Evolutionary conservation across 2,797 vertebrate species (phyloP).

Genomic region (Gallinago nigripennis): DNA sequence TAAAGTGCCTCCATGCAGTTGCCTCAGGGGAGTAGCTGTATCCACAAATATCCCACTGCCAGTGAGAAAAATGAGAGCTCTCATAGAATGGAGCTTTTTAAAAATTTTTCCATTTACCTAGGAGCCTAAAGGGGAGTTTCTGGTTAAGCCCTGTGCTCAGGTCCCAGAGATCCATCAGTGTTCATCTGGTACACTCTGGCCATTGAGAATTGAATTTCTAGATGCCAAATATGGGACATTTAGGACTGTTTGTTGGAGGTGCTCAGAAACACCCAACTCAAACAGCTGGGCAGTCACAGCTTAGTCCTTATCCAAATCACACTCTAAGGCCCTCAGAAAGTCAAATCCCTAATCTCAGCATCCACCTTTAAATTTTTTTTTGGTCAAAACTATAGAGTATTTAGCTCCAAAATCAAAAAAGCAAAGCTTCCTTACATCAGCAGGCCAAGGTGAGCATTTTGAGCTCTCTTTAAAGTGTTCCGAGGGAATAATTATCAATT

Average conservation of each 20-base stretch:
- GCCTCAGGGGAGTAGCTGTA: not conserved
- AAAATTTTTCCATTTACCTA: not conserved
- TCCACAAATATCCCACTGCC: not conserved
- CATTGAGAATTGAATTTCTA: not conserved
- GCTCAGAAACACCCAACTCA: not conserved
- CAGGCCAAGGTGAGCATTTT: not conserved
- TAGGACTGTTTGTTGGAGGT: not conserved
- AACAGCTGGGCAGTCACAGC: not conserved
- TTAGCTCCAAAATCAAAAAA: not conserved
- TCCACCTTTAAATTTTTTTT: not conserved
- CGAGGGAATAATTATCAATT: not conserved
- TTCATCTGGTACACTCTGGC: not conserved
- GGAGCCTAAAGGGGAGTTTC: not conserved
- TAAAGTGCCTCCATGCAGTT: not conserved
- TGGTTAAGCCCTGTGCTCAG: not conserved
- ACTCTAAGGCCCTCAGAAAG: not conserved
- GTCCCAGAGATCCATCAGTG: not conserved
- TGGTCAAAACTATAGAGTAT: not conserved
- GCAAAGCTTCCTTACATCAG: constrained; percentile 18
- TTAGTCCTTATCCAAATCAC: not conserved
- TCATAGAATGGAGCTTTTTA: not conserved
- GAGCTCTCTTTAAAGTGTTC: constrained; percentile 13
- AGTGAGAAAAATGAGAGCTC: not conserved
- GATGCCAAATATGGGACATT: not conserved
- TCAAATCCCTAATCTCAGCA: not conserved